phyloP scores from a whole-genome alignment of 2,888 invertebrate genomes.

The Deilephila elpenor region DNA sequence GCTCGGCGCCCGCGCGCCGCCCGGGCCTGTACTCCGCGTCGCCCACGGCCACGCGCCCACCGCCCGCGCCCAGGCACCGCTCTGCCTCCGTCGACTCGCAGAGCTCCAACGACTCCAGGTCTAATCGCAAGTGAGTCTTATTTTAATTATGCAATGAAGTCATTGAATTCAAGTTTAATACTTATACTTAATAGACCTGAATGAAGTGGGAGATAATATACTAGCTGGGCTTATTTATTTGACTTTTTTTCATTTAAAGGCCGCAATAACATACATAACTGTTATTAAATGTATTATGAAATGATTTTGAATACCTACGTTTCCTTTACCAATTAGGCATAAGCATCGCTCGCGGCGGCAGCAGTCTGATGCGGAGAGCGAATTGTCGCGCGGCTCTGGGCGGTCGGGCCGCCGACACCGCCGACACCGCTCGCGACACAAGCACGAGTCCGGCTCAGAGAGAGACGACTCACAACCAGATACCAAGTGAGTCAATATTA shows the following conservation, averaged over 20 bases:
- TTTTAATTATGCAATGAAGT: no score
- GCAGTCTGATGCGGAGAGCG: slow-evolving; percentile 96
- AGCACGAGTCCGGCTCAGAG: slow-evolving; percentile 90
- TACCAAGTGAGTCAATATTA: slow-evolving; percentile 66
- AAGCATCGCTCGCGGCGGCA: slow-evolving; percentile 91
- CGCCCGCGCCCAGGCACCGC: slow-evolving; percentile 88
- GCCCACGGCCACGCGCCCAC: slow-evolving; percentile 92
- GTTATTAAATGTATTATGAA: no score
- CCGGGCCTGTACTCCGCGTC: slow-evolving; percentile 88
- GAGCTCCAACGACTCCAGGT: slow-evolving; percentile 93
- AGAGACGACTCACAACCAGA: slow-evolving; percentile 86
- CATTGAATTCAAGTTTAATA: no score
- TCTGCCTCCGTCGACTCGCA: slow-evolving; percentile 95
- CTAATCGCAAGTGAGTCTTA: slow-evolving; percentile 87
- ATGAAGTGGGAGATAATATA: no score
- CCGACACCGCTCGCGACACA: slow-evolving; percentile 90
- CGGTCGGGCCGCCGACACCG: slow-evolving; percentile 91
- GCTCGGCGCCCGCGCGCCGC: slow-evolving; percentile 90
- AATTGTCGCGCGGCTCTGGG: slow-evolving; percentile 93
- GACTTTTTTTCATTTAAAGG: no score
- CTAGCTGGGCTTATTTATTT: no score
- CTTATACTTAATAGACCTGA: no score
- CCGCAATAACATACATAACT: no score
- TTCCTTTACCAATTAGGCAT: slow-evolving; percentile 77
- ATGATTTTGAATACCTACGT: not conserved